Conservation (phyloP, 2,888 invertebrate species). For the Agrochola litura region DNA sequence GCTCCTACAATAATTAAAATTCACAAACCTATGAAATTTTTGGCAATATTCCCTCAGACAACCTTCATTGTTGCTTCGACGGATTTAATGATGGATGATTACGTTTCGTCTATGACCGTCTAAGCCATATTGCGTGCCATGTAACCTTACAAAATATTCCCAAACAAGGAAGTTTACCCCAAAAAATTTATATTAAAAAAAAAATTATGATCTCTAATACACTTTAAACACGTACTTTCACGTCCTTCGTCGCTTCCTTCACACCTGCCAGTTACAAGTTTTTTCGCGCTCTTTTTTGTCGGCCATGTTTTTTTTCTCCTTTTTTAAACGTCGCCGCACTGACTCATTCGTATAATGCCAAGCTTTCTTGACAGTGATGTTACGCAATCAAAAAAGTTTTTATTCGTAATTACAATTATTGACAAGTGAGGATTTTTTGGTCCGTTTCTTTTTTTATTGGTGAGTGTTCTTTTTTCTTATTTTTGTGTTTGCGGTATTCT, state of each 20-base stretch:
- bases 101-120: neutral
- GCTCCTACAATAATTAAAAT: neutral
- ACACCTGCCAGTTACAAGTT: conserved; percentile 75
- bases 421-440: conserved; percentile 49
- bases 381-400: conserved; percentile 69
- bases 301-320: conserved; percentile 71
- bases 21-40: neutral
- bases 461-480: conserved; percentile 39
- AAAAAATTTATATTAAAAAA: conserved; percentile 38
- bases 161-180: conserved; percentile 22
- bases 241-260: conserved; percentile 74
- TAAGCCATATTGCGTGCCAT: conserved; percentile 16
- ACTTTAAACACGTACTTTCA: conserved; percentile 75
- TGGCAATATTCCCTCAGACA: neutral
- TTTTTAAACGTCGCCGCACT: conserved; percentile 67
- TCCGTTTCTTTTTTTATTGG: conserved; percentile 29
- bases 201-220: conserved; percentile 71
- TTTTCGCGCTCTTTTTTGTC: conserved; percentile 74
- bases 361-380: conserved; percentile 73
- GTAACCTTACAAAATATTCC: conserved; percentile 21
- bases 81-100: conserved; percentile 5
- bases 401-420: conserved; percentile 57
- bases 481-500: conserved; percentile 11
- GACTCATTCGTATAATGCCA: conserved; percentile 72
- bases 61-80: neutral